These are phyloP conservation scores for Beris morrisii DNA, from an alignment of 2,888 invertebrate genomes.

Conservation along the genomic window DNA sequence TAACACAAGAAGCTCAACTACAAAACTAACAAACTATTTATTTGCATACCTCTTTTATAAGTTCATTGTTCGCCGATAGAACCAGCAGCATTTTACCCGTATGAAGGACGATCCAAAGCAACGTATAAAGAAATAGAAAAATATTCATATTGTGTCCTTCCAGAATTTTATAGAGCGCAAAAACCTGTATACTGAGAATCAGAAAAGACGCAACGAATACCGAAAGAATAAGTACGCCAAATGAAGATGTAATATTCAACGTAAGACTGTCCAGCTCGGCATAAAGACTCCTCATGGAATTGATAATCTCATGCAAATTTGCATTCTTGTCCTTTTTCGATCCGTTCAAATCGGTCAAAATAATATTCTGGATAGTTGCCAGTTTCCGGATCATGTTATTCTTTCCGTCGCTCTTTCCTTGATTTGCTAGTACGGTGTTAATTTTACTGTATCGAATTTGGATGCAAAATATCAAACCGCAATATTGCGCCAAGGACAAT, in stretches of 20 bases:
- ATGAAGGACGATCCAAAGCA: conserved; percentile 31
- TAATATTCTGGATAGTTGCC: neutral
- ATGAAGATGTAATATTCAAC: conserved; percentile 17
- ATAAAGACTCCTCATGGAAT: conserved; percentile 9
- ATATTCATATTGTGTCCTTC: conserved; percentile 9
- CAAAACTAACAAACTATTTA: too few species aligned
- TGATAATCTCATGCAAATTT: conserved; percentile 9
- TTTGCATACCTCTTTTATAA: conserved; percentile 28
- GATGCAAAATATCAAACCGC: conserved; percentile 18
- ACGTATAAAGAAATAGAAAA: conserved; percentile 19
- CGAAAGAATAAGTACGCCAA: conserved; percentile 24
- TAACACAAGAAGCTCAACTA: too few species aligned
- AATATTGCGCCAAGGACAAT: conserved; percentile 27
- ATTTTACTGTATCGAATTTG: conserved; percentile 18
- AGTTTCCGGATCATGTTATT: neutral
- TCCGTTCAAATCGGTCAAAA: neutral
- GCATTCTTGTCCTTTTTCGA: neutral
- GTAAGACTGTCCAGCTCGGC: conserved; percentile 23
- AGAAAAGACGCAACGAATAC: conserved; percentile 31
- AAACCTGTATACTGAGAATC: conserved; percentile 32
- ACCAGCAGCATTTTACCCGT: conserved; percentile 27
- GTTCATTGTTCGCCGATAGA: conserved; percentile 25
- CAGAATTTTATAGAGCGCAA: conserved; percentile 29
- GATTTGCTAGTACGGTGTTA: conserved; percentile 10
- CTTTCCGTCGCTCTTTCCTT: neutral